phyloP scores from a whole-genome alignment of 2,797 vertebrate species.

The Rhabdomys pumilio region DNA sequence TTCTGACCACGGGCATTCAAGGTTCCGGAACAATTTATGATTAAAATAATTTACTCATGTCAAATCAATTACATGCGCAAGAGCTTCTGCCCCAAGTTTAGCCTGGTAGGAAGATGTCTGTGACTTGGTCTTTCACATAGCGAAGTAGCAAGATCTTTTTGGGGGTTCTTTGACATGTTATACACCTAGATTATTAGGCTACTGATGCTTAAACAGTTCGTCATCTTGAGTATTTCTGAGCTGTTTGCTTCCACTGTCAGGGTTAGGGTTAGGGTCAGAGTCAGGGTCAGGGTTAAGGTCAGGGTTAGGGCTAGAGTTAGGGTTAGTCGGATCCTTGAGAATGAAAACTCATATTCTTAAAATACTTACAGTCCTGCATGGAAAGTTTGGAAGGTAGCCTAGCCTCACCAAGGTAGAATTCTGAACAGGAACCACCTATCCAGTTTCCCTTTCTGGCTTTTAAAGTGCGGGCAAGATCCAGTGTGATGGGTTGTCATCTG shows the following conservation, averaged over 20 bases:
- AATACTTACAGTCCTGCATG: background rate
- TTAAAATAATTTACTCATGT: conserved; percentile 57
- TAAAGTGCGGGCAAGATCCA: background rate
- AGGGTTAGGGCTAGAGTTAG: background rate
- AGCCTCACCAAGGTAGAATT: background rate
- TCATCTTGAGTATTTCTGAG: conserved; percentile 1
- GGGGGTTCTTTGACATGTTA: background rate
- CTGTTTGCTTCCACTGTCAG: background rate
- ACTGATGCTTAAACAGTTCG: conserved; percentile 22
- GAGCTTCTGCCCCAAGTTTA: conserved; percentile 48
- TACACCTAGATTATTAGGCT: background rate
- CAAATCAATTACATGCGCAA: conserved; percentile 19
- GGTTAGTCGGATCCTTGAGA: background rate
- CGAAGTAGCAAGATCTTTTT: background rate
- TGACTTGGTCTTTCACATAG: conserved; percentile 26
- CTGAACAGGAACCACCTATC: background rate
- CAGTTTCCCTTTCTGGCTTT: background rate
- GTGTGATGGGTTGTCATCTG: background rate
- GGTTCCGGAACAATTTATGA: conserved; percentile 56
- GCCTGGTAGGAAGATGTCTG: background rate
- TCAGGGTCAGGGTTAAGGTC: too few species aligned
- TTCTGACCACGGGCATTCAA: background rate
- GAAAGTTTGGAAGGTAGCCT: background rate
- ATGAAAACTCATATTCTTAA: conserved; percentile 37
- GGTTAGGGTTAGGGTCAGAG: background rate